Evolutionary conservation across 2,797 vertebrate species (phyloP).

Genomic region (Sus cebifrons): DNA sequence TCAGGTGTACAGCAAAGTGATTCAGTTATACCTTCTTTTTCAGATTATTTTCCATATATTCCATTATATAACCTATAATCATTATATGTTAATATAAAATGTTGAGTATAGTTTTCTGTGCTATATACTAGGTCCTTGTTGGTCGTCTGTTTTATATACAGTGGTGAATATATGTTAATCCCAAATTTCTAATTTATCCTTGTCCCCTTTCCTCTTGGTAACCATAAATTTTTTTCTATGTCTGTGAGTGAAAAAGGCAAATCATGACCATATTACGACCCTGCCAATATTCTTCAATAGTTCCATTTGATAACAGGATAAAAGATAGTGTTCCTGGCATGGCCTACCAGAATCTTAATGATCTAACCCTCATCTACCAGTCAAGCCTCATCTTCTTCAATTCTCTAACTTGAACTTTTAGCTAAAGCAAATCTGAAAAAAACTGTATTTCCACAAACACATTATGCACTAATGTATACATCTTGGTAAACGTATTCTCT

Average conservation of each 20-base stretch:
- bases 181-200: background rate
- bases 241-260: slow-evolving; percentile 3
- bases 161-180: background rate
- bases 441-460: slow-evolving; percentile 5
- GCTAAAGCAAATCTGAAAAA: slow-evolving; percentile 44
- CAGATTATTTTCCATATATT: background rate
- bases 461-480: background rate
- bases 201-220: background rate
- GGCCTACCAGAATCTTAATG: slow-evolving; percentile 53
- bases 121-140: background rate
- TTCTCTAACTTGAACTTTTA: slow-evolving; percentile 55
- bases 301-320: background rate
- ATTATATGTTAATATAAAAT: background rate
- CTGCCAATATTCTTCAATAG: slow-evolving; percentile 13
- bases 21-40: background rate
- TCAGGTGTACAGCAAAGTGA: background rate
- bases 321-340: slow-evolving; percentile 38
- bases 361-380: background rate
- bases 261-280: background rate
- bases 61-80: no score
- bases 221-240: background rate
- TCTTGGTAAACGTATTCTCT: background rate
- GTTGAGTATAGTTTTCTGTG: background rate
- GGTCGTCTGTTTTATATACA: background rate
- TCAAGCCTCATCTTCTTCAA: slow-evolving; percentile 35